Conservation (phyloP, 1,140 invertebrate genomes). For the Drosophila cardini region DNA sequence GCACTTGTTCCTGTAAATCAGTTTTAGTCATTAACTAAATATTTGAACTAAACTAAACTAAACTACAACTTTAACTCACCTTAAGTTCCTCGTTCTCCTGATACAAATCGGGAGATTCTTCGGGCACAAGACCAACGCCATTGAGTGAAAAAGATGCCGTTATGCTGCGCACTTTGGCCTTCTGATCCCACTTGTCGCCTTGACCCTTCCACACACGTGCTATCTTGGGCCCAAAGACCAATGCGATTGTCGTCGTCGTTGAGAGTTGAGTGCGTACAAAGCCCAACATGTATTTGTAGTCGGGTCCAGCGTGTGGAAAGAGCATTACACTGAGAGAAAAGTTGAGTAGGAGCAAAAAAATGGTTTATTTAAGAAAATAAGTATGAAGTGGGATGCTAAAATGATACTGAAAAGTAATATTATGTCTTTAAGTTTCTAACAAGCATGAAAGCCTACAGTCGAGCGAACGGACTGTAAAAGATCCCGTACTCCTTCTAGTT, state of each 20-base stretch:
- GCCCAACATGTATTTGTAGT: constrained; percentile 94
- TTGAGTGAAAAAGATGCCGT: constrained; percentile 94
- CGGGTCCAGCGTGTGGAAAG: constrained; percentile 93
- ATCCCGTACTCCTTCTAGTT: no score
- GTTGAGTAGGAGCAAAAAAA: not conserved
- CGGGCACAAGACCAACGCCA: constrained; percentile 90
- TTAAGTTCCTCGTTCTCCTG: constrained; percentile 96
- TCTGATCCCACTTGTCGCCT: constrained; percentile 94
- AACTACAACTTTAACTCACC: no score
- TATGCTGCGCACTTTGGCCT: constrained; percentile 91
- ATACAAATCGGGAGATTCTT: constrained; percentile 93
- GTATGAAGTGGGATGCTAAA: no score
- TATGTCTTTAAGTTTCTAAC: no score
- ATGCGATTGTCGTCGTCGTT: constrained; percentile 92
- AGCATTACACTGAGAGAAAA: constrained; percentile 87
- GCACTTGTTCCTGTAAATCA: constrained; percentile 92
- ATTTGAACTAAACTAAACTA: no score
- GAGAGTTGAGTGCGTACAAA: constrained; percentile 94
- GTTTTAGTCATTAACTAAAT: no score
- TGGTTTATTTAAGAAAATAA: not conserved
- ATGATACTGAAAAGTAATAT: no score
- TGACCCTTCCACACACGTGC: constrained; percentile 91
- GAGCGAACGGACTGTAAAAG: no score
- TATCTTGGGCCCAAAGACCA: constrained; percentile 95
- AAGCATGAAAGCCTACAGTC: no score